These are phyloP conservation scores for Macrochelys suwanniensis DNA, from an alignment of 2,797 vertebrate genomes.

Conservation along the genomic window DNA sequence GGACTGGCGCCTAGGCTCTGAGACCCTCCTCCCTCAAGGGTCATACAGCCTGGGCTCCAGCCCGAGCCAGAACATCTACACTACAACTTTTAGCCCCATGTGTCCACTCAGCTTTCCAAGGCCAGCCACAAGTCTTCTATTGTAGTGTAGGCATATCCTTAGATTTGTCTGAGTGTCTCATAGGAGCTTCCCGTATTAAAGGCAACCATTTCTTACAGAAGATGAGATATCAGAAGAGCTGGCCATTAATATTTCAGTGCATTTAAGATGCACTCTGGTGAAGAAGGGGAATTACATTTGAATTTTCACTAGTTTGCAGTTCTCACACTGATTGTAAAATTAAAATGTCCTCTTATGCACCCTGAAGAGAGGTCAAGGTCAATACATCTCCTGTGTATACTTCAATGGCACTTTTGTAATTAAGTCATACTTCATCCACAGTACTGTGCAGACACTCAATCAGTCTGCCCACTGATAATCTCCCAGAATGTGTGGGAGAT, in stretches of 20 bases:
- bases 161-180: background rate
- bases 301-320: background rate
- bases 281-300: background rate
- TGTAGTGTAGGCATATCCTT: background rate
- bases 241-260: slow-evolving; percentile 4
- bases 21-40: background rate
- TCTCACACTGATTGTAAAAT: background rate
- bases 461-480: slow-evolving; percentile 5
- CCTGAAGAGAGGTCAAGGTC: background rate
- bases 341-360: background rate
- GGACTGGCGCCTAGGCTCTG: background rate
- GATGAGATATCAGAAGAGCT: background rate
- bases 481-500: background rate
- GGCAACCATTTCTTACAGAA: background rate
- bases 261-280: background rate
- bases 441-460: background rate
- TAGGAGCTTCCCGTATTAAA: background rate
- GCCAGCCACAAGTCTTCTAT: background rate
- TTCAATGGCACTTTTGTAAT: background rate
- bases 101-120: background rate
- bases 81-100: background rate
- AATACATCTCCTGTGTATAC: background rate
- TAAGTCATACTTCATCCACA: background rate
- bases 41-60: background rate
- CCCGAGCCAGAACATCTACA: background rate